phyloP scores from a whole-genome alignment of 2,888 invertebrate genomes.

The Euplagia quadripunctaria region DNA sequence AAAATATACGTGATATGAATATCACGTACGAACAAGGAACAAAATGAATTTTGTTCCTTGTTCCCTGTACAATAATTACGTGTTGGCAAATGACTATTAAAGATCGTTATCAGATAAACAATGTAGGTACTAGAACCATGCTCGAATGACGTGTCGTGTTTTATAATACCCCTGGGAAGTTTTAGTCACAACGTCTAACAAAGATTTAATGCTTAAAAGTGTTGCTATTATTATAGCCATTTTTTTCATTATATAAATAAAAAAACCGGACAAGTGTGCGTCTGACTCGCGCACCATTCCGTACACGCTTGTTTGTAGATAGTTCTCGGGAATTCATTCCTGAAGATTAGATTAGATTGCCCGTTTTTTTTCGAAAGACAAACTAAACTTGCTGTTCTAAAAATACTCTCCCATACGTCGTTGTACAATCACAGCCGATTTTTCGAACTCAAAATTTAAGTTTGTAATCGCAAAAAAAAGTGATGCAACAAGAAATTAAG shows the following conservation, averaged over 20 bases:
- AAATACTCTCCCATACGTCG: too few species aligned
- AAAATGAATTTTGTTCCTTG: conserved; percentile 26
- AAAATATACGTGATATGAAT: not conserved
- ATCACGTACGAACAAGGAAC: too few species aligned
- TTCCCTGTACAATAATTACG: conserved; percentile 53
- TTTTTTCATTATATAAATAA: not conserved
- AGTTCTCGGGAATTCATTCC: too few species aligned
- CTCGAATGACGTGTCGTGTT: conserved; percentile 57
- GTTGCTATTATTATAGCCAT: not conserved
- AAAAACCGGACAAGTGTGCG: not conserved
- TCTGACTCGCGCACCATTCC: too few species aligned
- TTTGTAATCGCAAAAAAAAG: too few species aligned
- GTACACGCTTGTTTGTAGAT: too few species aligned
- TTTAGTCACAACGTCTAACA: not conserved
- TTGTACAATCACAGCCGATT: too few species aligned
- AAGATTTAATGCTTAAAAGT: not conserved
- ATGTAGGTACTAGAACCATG: conserved; percentile 54
- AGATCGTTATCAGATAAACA: conserved; percentile 77
- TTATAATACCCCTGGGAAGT: conserved; percentile 51
- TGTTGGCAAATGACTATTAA: conserved; percentile 57
- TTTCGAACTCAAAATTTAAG: too few species aligned
- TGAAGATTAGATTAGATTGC: too few species aligned
- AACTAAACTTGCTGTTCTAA: too few species aligned
- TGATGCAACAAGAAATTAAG: too few species aligned
- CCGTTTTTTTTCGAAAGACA: too few species aligned